phyloP scores from a whole-genome alignment of 2,888 invertebrate genomes.

The Abrostola triplasia region DNA sequence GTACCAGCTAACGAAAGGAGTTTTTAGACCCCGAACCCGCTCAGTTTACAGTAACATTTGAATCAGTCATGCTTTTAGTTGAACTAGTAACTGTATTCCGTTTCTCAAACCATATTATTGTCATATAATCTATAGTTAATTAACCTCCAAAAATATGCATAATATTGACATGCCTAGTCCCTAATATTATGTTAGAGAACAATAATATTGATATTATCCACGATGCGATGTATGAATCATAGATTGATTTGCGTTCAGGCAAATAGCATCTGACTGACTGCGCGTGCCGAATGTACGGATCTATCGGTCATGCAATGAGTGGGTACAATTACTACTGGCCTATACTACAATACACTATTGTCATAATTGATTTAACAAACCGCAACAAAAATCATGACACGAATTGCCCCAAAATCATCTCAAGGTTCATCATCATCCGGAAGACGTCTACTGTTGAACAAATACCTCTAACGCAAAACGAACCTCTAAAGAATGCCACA shows the following conservation, averaged over 20 bases:
- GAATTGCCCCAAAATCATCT: too few species aligned
- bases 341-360: too few species aligned
- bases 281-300: slow-evolving; percentile 2
- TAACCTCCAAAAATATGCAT: slow-evolving; percentile 22
- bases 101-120: not conserved
- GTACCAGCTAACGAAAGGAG: too few species aligned
- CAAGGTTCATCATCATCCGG: too few species aligned
- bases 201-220: slow-evolving; percentile 39
- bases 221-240: slow-evolving; percentile 26
- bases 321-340: too few species aligned
- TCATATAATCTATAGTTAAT: slow-evolving; percentile 22
- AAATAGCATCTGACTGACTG: slow-evolving; percentile 6
- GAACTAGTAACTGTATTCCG: not conserved
- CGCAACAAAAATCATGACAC: too few species aligned
- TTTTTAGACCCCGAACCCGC: too few species aligned
- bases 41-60: not conserved
- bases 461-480: too few species aligned
- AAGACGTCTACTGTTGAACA: too few species aligned
- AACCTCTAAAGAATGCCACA: too few species aligned
- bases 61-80: not conserved
- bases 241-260: slow-evolving; percentile 1
- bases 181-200: slow-evolving; percentile 29
- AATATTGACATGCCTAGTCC: slow-evolving; percentile 24
- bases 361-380: too few species aligned
- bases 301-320: not conserved